Conservation (phyloP, 2,113 vertebrate species). For the Mesembrinibis cayennensis region DNA sequence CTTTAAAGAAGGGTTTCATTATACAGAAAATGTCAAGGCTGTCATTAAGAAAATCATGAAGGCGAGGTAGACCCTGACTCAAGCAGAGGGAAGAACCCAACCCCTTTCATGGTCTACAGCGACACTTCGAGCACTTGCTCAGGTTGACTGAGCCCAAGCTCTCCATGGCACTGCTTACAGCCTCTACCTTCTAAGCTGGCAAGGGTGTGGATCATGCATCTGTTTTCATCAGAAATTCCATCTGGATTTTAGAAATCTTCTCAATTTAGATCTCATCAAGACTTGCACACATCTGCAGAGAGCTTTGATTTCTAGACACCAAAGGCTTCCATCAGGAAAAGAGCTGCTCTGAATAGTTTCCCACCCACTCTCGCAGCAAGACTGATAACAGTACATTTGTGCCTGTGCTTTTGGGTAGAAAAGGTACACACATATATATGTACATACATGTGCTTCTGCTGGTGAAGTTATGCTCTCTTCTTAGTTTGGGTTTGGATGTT, state of each 20-base stretch:
- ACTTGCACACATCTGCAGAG: constrained; percentile 23
- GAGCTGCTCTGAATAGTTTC: constrained; percentile 22
- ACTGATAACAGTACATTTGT: constrained; percentile 4
- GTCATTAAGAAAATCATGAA: background rate
- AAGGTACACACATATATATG: background rate
- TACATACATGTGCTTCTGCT: background rate
- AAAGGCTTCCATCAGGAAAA: constrained; percentile 36
- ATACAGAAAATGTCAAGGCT: background rate
- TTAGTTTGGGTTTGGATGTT: background rate
- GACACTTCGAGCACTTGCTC: background rate
- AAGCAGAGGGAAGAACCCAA: background rate
- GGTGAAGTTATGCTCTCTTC: background rate
- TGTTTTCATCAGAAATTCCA: constrained; percentile 44
- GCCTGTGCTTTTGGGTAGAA: background rate
- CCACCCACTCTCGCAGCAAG: background rate
- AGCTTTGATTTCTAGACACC: constrained; percentile 55
- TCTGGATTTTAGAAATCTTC: constrained; percentile 27
- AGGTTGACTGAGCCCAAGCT: background rate
- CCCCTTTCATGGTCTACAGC: background rate
- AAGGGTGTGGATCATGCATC: background rate
- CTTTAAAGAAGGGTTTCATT: background rate
- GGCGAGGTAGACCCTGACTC: background rate
- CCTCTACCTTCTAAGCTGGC: background rate
- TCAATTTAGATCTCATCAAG: constrained; percentile 37
- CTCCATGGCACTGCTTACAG: rapidly evolving